phyloP scores from a whole-genome alignment of 2,113 vertebrate species.

The Pteropus alecto region DNA sequence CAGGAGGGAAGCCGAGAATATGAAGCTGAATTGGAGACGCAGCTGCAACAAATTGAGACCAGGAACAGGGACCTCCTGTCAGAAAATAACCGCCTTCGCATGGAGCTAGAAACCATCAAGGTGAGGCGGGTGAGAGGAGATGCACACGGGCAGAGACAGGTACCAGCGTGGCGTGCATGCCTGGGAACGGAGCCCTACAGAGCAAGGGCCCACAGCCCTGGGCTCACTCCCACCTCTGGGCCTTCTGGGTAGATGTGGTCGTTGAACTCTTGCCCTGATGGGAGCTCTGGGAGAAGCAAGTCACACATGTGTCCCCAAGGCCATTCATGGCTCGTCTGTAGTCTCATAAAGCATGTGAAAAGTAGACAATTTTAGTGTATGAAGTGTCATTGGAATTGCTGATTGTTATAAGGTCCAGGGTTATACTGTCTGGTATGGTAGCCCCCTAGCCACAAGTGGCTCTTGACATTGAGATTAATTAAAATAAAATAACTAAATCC shows the following conservation, averaged over 20 bases:
- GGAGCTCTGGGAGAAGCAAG: neutral
- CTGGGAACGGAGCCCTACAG: neutral
- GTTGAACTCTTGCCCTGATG: neutral
- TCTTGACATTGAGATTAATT: neutral
- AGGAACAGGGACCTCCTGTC: conserved; percentile 93
- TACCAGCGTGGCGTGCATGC: rapidly evolving
- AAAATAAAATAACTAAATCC: neutral
- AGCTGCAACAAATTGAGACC: conserved; percentile 93
- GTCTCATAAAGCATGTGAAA: neutral
- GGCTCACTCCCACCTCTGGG: neutral
- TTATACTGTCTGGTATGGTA: neutral
- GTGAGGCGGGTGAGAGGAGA: conserved; percentile 72
- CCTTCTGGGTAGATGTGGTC: neutral
- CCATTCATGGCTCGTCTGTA: neutral
- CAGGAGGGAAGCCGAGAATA: conserved; percentile 98
- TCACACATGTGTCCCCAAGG: neutral
- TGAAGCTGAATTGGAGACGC: conserved; percentile 94
- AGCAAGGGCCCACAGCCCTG: rapidly evolving
- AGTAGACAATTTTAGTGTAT: neutral
- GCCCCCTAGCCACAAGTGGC: neutral
- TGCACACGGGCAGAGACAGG: rapidly evolving
- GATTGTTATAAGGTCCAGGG: neutral
- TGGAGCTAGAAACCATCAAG: conserved; percentile 93
- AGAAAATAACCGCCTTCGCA: conserved; percentile 89
- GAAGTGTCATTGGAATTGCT: neutral